Evolutionary conservation across 2,888 invertebrate species (phyloP).

Genomic region (Notodonta ziczac): DNA sequence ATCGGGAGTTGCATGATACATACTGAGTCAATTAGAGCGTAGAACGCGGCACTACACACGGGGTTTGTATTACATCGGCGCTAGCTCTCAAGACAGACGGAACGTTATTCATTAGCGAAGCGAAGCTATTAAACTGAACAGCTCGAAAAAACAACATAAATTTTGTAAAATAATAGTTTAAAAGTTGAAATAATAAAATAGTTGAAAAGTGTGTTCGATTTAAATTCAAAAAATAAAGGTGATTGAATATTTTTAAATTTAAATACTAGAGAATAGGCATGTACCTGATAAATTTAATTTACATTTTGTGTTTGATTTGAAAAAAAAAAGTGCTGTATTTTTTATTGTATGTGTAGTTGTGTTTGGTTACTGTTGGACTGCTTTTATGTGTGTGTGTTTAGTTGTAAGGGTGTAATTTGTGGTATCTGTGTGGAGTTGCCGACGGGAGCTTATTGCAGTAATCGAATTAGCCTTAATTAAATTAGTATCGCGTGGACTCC

Average conservation of each 20-base stretch:
- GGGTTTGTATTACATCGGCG: conserved; percentile 57
- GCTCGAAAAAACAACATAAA: conserved; percentile 29
- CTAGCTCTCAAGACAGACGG: conserved; percentile 70
- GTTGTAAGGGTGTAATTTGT: conserved; percentile 7
- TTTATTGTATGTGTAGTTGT: background rate
- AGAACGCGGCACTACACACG: conserved; percentile 59
- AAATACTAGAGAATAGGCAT: background rate
- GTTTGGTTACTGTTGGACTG: conserved; percentile 2
- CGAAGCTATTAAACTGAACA: conserved; percentile 21
- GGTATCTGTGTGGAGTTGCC: conserved; percentile 45
- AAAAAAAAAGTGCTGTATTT: background rate
- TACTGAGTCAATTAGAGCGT: conserved; percentile 80
- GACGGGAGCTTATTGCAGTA: conserved; percentile 65
- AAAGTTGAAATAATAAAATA: background rate
- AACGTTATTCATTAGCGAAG: conserved; percentile 56
- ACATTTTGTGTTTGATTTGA: background rate
- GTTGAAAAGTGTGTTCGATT: background rate
- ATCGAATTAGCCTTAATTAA: conserved; percentile 80
- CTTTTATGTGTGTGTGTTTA: conserved; percentile 13
- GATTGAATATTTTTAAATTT: background rate
- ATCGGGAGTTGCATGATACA: conserved; percentile 73
- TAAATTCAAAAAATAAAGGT: background rate
- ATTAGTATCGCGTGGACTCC: conserved; percentile 62
- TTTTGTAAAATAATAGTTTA: background rate
- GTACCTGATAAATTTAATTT: too few relatives aligned